Conservation (phyloP, 1,140 invertebrate genomes). For the Frieseomelitta varia region DNA sequence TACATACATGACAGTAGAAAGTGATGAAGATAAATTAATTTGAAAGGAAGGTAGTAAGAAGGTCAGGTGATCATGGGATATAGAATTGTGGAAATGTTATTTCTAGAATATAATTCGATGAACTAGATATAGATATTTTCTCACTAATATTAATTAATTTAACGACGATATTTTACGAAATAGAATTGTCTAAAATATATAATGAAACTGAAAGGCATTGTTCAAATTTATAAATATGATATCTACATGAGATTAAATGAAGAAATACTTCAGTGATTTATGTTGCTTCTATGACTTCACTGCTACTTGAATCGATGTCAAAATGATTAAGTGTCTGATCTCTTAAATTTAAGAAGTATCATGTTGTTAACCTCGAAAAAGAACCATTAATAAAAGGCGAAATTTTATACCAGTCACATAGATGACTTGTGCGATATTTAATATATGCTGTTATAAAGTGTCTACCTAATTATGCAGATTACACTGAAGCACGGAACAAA, state of each 20-base stretch:
- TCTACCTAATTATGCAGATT: conserved; percentile 54
- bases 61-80: neutral
- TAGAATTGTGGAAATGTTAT: neutral
- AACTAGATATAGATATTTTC: neutral
- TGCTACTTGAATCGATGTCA: neutral
- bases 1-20: neutral
- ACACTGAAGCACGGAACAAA: conserved; percentile 13
- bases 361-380: neutral
- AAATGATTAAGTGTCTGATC: neutral
- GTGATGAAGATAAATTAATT: neutral
- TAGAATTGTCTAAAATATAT: too few relatives aligned
- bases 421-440: neutral
- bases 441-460: neutral
- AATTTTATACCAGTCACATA: neutral
- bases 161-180: too few relatives aligned
- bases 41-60: too few relatives aligned
- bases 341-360: neutral
- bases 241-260: neutral
- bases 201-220: neutral
- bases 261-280: neutral
- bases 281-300: neutral
- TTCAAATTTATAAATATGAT: neutral
- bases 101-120: too few relatives aligned
- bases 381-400: neutral
- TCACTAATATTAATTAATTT: neutral